Evolutionary conservation across 2,888 invertebrate species (phyloP), one percentile per base, ranked within the genome.

Genomic region (Erebia ligea): DNA sequence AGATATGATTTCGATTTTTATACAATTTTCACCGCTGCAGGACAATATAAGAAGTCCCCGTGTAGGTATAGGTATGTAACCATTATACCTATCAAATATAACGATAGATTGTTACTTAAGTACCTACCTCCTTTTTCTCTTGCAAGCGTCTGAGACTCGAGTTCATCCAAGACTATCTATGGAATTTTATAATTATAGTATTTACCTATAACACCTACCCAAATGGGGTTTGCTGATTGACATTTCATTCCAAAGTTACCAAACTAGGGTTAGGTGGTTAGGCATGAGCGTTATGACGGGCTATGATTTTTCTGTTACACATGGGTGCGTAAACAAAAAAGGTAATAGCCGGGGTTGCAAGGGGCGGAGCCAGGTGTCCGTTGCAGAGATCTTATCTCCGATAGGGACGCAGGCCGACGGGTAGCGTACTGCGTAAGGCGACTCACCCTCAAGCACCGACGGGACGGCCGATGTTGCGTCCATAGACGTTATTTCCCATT

Each of bases 361-460:
- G 78, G 84, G 92, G 92, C 90, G 91, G 86, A 83, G 91, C 89
- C 89, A 88, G 91, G 90, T 93, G 92, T 92, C 92, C 89, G 78
- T 74, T 80, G 85, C 92, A 91, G 81, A 84, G 91, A 91, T 90
- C 89, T 90, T 91, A 91, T 91, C 91, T 87, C 76, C 77, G 81
- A 78, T 77, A 76, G 77, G 80, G 78, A 77, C 78, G 70, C 56
- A 21, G 48, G 62, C 66, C 69, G 68, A 48, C 68, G 67, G 69
- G 63, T 21, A 42, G 48, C 15, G 56, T 25, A 56, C n/a, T n/a
- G 56, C 42, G 34, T 34, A 34, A 34, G 34, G 34, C 42, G 42
- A 15, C 21, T 5, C 65, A 66, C 65, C 65, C 65, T 66, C 42
- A n/a, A n/a, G n/a, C 65, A 48, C 59, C 63, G 71, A 64, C 63